Base-by-base conservation (phyloP, 2,113 vertebrate species). In the Epinephelus cyanopodus region DNA sequence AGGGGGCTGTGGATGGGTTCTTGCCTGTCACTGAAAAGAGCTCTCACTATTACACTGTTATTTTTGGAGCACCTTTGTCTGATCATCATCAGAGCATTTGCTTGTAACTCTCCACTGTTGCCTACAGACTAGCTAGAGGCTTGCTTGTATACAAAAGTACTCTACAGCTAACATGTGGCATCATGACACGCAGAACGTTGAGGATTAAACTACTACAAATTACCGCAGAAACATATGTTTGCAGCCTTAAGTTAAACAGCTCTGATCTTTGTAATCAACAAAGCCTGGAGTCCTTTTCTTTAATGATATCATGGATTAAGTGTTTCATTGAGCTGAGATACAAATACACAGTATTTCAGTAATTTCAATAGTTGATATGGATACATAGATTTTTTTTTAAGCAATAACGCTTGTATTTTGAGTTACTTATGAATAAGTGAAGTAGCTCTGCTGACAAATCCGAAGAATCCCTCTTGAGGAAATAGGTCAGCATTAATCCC, bases 401-500 rank as follows among this genome's bases (percentile, higher is more conserved):
- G 66, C 23, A 42, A 19, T 45, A 47, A 68, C 15, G 9, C 12
- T 54, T 52, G 1, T 9, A 18, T 15, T 70, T 73, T 53, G 33
- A 58, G 0, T 6, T 17, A 60, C 58, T 66, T 37, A 15, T 39
- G 45, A 48, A 66, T 21, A 57, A 21, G 39, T 62, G 61, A 71
- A 54, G 53, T 21, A 33, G 50, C 33, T 48, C 61, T 39, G 61
- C 75, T 73, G 79, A 68, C 69, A 47, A 18, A 73, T 80, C 45
- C 66, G 29, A 67, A 79, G 71, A 81, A 81, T 72, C 53, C 39
- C 52, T 56, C 18, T 63, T 68, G 42, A 58, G 53, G 56, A 86
- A 86, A 74, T 75, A 74, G 74, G 71, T 84, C 69, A 73, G 79
- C 62, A 74, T 48, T 86, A 77, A 82, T 70, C 62, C 71, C 27